Evolutionary conservation across 37 sponge, comb jelly and placozoan species (phyloP), one percentile per base, ranked within the genome.

Genomic region (Cliona cf. orientalis): DNA sequence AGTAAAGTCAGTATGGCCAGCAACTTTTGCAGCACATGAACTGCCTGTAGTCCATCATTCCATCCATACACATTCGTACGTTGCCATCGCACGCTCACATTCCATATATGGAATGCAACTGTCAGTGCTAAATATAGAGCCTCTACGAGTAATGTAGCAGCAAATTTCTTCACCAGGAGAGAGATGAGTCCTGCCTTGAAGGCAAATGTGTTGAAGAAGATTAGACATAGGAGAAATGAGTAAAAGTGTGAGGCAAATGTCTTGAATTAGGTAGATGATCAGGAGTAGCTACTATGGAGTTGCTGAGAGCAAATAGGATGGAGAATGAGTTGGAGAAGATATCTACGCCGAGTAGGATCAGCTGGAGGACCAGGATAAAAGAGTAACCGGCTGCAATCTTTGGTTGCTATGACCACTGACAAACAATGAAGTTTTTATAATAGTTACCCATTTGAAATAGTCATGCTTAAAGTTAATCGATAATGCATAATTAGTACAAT

Each of bases 131-230:
- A 42, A 75, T 97, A 97, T n/a, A 94, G 42, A 42, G 69, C 44
- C 40, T 58, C 76, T 28, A 94, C 32, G 3, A 81, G 46, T 12
- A 97, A 43, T 4, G 97, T 69, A 36, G 76, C 81, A 32, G 69
- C 60, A 58, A 94, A 97, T 72, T 97, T 94, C 34, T 79, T 78
- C 5, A 97, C 22, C 2, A 97, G 62, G 23, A 88, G 42, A 0
- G 61, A 65, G 6, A 97, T 23, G 2, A 97, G 79, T 12, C 97
- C 97, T 32, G 95, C 95, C 61, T 88, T 88, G 84, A 97, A 97
- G 5, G 84, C 87, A 44, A 87, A 88, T 28, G 97, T 97, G 87
- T 91, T 91, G 90, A 97, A 94, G 71, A 97, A 94, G 14, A 63
- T 66, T 33, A 97, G 62, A 36, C 91, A 89, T 22, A 94, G 62